Conservation (phyloP, 1,140 invertebrate genomes). For the Capitella teleta region DNA sequence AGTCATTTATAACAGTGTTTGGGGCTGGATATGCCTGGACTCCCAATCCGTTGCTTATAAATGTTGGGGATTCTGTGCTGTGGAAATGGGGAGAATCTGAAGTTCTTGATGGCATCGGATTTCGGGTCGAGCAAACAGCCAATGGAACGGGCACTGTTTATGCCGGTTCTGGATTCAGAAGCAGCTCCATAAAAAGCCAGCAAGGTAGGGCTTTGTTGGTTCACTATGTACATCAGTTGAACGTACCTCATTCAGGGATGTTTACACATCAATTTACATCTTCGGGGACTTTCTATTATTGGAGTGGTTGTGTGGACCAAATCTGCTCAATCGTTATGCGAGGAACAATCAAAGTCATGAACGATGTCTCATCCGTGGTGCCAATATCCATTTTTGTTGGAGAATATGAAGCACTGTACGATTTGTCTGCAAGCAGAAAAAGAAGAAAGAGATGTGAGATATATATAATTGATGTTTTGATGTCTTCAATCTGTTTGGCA, state of each 20-base stretch:
- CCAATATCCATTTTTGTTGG: background rate
- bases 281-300: background rate
- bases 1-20: background rate
- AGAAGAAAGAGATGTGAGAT: too few species aligned
- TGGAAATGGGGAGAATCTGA: background rate
- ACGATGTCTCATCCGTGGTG: background rate
- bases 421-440: too few species aligned
- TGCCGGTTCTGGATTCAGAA: background rate
- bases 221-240: background rate
- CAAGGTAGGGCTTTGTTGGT: background rate
- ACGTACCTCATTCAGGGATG: background rate
- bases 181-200: background rate
- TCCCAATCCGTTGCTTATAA: background rate
- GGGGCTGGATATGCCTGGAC: slow-evolving; percentile 1
- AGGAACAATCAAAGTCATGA: background rate
- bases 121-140: background rate
- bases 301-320: background rate
- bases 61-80: slow-evolving; percentile 1
- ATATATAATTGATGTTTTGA: too few species aligned
- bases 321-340: background rate
- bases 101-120: background rate
- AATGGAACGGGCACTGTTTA: background rate
- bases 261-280: background rate
- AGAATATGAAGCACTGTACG: background rate
- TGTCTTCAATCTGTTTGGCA: too few species aligned